Conservation (phyloP, 2,797 vertebrate species). For the Hippoglossus hippoglossus region DNA sequence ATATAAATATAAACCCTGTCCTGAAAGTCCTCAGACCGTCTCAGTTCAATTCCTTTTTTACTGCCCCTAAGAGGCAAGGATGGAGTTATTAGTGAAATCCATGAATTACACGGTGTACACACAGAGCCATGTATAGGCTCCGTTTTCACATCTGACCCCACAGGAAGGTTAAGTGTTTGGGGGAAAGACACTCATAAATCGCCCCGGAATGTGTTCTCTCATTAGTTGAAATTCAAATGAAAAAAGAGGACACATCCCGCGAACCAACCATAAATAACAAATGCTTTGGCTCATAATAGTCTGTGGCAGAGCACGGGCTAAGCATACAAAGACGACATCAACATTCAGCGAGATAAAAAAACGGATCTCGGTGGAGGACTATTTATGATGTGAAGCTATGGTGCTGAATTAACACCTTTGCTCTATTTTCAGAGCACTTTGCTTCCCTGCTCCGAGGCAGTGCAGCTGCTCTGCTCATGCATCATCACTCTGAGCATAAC, state of each 20-base stretch:
- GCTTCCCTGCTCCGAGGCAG: conserved; percentile 27
- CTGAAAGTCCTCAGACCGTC: conserved; percentile 34
- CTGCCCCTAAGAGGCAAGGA: conserved; percentile 36
- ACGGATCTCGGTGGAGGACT: conserved; percentile 23
- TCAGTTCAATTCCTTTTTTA: conserved; percentile 40
- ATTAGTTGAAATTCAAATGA: conserved; percentile 55
- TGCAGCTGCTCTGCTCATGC: conserved; percentile 44
- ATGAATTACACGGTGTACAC: conserved; percentile 55
- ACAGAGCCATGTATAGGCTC: conserved; percentile 16
- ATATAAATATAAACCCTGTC: no score
- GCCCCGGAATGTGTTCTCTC: conserved; percentile 17
- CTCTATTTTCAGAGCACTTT: conserved; percentile 62
- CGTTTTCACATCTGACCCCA: conserved; percentile 44
- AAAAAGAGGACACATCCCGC: conserved; percentile 37
- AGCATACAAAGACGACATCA: conserved; percentile 56
- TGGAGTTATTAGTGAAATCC: conserved; percentile 46
- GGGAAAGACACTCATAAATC: conserved; percentile 42
- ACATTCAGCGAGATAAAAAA: conserved; percentile 48
- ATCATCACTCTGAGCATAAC: conserved; percentile 37
- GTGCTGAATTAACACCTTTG: conserved; percentile 54
- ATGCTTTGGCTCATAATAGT: conserved; percentile 57
- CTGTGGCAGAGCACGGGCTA: conserved; percentile 35
- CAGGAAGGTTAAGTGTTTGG: conserved; percentile 48
- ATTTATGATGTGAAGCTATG: conserved; percentile 37
- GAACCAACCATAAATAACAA: conserved; percentile 65